These are phyloP conservation scores for Schizopygopsis malacanthus DNA, from an alignment of 2,797 vertebrate genomes.

Conservation along the genomic window DNA sequence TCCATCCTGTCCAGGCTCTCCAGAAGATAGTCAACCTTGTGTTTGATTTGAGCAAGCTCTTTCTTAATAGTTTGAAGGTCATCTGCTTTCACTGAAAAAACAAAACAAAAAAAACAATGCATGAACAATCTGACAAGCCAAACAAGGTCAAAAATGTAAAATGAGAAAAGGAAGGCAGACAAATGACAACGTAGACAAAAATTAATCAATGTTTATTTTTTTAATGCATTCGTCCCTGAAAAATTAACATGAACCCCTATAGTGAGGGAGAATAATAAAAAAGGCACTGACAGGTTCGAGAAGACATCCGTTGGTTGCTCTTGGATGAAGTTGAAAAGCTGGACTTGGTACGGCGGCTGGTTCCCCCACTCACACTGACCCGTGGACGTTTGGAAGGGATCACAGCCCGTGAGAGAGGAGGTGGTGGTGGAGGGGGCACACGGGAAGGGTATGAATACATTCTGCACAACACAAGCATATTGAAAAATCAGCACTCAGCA, in stretches of 20 bases:
- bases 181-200: neutral
- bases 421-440: conserved; percentile 85
- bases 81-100: conserved; percentile 83
- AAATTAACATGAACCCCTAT: neutral
- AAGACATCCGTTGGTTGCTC: conserved; percentile 87
- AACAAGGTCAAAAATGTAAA: neutral
- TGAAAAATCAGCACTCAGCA: neutral
- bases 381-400: conserved; percentile 90
- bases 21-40: conserved; percentile 89
- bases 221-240: neutral
- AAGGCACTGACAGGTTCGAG: conserved; percentile 76
- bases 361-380: conserved; percentile 84
- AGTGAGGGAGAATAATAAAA: neutral
- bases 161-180: neutral
- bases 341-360: conserved; percentile 87
- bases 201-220: neutral
- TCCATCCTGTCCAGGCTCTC: conserved; percentile 89
- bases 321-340: conserved; percentile 90
- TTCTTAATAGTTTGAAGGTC: conserved; percentile 89
- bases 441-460: conserved; percentile 91
- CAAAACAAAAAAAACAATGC: neutral
- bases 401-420: conserved; percentile 86
- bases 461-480: conserved; percentile 64
- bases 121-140: neutral
- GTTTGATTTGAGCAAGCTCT: conserved; percentile 90